Percentiles rank a stretch among this genome's conserved stretches.
Evolutionary conservation across 2,888 invertebrate genomes (phyloP).

Genomic region (Noctuana brunneofusca): DNA sequence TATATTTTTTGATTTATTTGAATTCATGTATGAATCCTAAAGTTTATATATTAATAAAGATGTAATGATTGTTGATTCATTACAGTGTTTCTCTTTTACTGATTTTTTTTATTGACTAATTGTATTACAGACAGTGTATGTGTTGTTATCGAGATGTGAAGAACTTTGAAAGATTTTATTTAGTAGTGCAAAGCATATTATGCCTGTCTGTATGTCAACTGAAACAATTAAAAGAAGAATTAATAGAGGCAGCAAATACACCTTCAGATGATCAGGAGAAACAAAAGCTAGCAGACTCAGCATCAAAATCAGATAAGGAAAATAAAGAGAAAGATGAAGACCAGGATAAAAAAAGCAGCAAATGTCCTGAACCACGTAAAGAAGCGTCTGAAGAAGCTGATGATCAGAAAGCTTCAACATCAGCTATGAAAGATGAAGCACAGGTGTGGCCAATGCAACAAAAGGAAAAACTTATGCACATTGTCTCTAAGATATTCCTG

Average conservation of each 20-base stretch:
- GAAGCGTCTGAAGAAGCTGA: constrained; percentile 38
- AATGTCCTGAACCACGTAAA: constrained; percentile 45
- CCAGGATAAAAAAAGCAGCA: constrained; percentile 46
- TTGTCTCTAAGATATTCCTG: constrained; percentile 93
- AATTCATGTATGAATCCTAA: too few species aligned
- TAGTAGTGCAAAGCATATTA: constrained; percentile 93
- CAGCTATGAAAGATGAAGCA: constrained; percentile 57
- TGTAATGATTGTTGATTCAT: too few species aligned
- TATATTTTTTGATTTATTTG: too few species aligned
- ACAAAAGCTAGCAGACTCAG: constrained; percentile 48
- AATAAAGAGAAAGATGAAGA: constrained; percentile 51
- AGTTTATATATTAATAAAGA: too few species aligned
- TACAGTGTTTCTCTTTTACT: neutral
- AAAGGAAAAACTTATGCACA: constrained; percentile 93
- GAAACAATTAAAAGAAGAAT: constrained; percentile 86
- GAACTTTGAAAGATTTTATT: constrained; percentile 95
- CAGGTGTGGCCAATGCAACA: constrained; percentile 90
- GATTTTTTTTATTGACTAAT: constrained; percentile 20
- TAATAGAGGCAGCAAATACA: constrained; percentile 68
- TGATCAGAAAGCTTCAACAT: constrained; percentile 45
- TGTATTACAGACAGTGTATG: constrained; percentile 92
- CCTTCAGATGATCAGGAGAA: constrained; percentile 57
- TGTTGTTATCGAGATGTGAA: constrained; percentile 96
- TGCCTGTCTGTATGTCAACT: constrained; percentile 92
- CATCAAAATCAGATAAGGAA: constrained; percentile 48